Evolutionary conservation across 2,888 invertebrate genomes (phyloP).

Genomic region (Hirtodrosophila histrioides): DNA sequence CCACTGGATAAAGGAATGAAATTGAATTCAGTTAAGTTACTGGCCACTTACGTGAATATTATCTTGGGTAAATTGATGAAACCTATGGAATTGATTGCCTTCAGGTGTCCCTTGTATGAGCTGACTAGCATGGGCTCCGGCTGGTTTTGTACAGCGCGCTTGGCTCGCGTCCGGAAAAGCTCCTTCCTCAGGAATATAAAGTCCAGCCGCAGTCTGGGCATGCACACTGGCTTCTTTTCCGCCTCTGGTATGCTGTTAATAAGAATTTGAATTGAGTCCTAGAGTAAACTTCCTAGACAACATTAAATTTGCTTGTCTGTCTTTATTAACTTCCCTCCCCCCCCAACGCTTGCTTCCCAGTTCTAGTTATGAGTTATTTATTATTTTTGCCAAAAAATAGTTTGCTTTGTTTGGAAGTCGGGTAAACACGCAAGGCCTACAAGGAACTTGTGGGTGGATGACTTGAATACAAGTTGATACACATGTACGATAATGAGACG

Average conservation of each 20-base stretch:
- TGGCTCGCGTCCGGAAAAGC: conserved; percentile 88
- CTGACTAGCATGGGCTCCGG: conserved; percentile 87
- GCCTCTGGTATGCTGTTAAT: conserved; percentile 74
- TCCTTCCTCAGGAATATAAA: conserved; percentile 91
- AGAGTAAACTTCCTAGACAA: conserved; percentile 3
- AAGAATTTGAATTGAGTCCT: neutral
- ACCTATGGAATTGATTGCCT: conserved; percentile 88
- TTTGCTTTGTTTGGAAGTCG: conserved; percentile 52
- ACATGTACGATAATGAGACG: conserved; percentile 65
- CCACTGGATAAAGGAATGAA: conserved; percentile 84
- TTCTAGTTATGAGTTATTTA: conserved; percentile 69
- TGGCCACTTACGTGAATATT: conserved; percentile 87
- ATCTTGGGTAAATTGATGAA: conserved; percentile 88
- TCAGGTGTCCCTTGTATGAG: conserved; percentile 89
- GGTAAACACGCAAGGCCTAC: conserved; percentile 59
- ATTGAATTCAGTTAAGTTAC: too few species aligned
- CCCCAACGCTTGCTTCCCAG: too few species aligned
- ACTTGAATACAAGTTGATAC: conserved; percentile 43
- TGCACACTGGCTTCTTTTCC: conserved; percentile 85
- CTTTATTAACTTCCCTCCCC: conserved; percentile 16
- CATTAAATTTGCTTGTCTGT: conserved; percentile 25
- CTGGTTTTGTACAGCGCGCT: conserved; percentile 87
- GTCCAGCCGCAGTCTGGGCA: conserved; percentile 87
- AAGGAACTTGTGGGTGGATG: conserved; percentile 40
- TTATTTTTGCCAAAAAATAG: conserved; percentile 53